Evolutionary conservation across 2,113 vertebrate species (phyloP).

Genomic region (Harpagus bidentatus): DNA sequence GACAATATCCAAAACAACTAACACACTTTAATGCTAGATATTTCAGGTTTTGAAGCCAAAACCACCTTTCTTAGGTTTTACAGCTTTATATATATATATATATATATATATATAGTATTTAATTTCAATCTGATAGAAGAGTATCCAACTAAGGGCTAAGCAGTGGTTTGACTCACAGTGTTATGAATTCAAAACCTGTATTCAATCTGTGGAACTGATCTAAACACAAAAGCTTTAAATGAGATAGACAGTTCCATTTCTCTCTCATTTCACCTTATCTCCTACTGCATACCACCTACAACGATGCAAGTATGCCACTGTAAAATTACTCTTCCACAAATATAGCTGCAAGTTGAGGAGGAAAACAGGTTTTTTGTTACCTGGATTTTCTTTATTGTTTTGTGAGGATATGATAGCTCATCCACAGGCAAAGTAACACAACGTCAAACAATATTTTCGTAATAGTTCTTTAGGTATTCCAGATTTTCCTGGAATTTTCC

Average conservation of each 20-base stretch:
- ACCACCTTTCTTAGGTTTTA: background rate
- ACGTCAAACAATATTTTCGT: background rate
- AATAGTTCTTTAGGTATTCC: background rate
- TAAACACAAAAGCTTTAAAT: background rate
- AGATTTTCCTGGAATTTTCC: too few relatives aligned
- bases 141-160: background rate
- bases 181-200: background rate
- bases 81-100: background rate
- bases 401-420: background rate
- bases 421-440: background rate
- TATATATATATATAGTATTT: background rate
- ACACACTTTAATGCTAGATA: background rate
- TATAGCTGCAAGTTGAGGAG: background rate
- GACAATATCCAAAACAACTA: background rate
- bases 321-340: background rate
- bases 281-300: background rate
- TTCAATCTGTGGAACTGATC: background rate
- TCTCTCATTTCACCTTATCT: background rate
- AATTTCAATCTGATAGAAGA: background rate
- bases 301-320: accelerated
- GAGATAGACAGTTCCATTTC: background rate
- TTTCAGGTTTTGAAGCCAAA: background rate
- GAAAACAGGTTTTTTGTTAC: background rate
- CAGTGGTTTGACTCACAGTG: background rate
- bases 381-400: background rate